Evolutionary conservation across 2,113 vertebrate species (phyloP).

Genomic region (Coturnix japonica): DNA sequence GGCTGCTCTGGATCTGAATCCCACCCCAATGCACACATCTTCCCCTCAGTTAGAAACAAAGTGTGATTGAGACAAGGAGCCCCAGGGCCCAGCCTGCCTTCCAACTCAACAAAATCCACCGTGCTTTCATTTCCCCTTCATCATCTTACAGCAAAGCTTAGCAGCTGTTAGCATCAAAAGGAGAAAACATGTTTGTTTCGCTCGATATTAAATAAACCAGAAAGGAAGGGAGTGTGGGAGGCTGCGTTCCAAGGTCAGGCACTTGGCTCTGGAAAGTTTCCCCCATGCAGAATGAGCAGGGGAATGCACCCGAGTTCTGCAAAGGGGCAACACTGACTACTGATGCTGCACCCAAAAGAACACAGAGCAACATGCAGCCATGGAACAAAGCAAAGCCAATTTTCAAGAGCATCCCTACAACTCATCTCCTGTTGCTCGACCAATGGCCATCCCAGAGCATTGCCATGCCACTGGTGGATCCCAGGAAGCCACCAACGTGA

Average conservation of each 20-base stretch:
- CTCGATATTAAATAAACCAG: background rate
- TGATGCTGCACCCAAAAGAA: background rate
- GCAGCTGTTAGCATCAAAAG: background rate
- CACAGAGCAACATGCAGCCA: rapidly evolving
- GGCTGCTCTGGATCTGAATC: background rate
- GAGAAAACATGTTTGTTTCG: background rate
- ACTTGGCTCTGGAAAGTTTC: background rate
- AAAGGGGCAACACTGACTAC: background rate
- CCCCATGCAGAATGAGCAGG: background rate
- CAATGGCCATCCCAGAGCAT: rapidly evolving
- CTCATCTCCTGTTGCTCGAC: background rate
- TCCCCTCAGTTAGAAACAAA: background rate
- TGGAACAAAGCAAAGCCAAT: background rate
- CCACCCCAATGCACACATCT: rapidly evolving
- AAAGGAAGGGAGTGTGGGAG: background rate
- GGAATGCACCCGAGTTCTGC: background rate
- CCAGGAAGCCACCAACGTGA: background rate
- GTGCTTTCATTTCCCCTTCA: background rate
- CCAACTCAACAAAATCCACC: background rate
- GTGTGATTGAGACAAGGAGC: background rate
- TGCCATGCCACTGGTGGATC: background rate
- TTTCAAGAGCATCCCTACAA: background rate
- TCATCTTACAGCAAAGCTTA: rapidly evolving
- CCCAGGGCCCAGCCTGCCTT: background rate
- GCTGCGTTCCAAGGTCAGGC: constrained; percentile 11